phyloP scores from a whole-genome alignment of 2,113 vertebrate species.

The Atherinomorus stipes region DNA sequence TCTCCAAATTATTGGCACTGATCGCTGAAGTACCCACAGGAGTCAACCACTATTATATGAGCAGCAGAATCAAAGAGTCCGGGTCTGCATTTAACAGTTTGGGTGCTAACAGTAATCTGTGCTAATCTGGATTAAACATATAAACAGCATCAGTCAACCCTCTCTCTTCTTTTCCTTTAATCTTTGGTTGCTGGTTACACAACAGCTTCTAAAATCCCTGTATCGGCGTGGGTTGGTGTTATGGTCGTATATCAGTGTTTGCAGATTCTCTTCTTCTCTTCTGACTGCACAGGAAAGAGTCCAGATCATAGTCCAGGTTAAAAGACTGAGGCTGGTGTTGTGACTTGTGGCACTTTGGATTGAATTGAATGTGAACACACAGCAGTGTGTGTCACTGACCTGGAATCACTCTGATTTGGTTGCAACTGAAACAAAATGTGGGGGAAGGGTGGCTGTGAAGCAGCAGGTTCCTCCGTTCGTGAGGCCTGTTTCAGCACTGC shows the following conservation, averaged over 20 bases:
- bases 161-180: conserved; percentile 60
- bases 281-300: conserved; percentile 6
- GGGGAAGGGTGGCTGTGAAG: conserved; percentile 51
- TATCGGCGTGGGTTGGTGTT: conserved; percentile 17
- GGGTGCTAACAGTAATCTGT: conserved; percentile 57
- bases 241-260: conserved; percentile 2
- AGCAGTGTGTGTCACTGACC: conserved; percentile 42
- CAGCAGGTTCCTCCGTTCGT: conserved; percentile 39
- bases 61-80: conserved; percentile 33
- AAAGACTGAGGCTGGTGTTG: conserved; percentile 46
- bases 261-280: conserved; percentile 32
- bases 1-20: not conserved
- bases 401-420: conserved; percentile 55
- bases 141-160: conserved; percentile 46
- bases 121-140: conserved; percentile 79
- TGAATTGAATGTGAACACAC: conserved; percentile 51
- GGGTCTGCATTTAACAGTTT: conserved; percentile 45
- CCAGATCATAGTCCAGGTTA: conserved; percentile 20
- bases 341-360: conserved; percentile 14
- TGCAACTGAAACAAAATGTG: conserved; percentile 49
- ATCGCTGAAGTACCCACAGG: not conserved
- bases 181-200: conserved; percentile 59
- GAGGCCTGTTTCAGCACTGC: not conserved
- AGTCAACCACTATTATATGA: conserved; percentile 3
- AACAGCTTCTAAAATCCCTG: conserved; percentile 49